Base-by-base conservation (phyloP, 2,797 vertebrate genomes). In the Macropus fuliginosus region DNA sequence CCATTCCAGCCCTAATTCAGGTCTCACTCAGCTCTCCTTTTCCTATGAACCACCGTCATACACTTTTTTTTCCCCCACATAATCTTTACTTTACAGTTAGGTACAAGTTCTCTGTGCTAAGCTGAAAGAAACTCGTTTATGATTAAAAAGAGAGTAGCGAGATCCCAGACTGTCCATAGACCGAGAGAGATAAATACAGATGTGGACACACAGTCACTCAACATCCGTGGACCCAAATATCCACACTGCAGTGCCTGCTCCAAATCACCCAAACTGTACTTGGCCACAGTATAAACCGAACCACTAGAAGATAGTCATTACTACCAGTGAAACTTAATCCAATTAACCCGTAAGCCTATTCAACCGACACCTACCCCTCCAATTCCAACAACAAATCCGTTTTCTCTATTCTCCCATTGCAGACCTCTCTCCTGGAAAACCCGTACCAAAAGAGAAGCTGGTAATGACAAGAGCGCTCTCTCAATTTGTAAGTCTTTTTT, bases 281-380 rank as follows among this genome's bases (percentile, higher is more conserved):
- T 91, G 54, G 52, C 50, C 50, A 91, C 54, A 31, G 90, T 91
- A 16, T 5, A 54, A 55, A 91, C 52, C 12, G 29, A 91, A 54
- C 29, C 54, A 18, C 21, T 81, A 46, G 24, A 87, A 87, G 24
- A 27, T 0, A 27, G 9, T 1, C 74, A 24, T 50, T 21, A 27
- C 1, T 9, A 34, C 81, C 97, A 94, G 93, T 62, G 90, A 34
- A 94, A 93, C 56, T 91, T 91, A 94, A 92, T 56, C 91, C 96
- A 91, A 96, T 97, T 97, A 97, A 98, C 92, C 92, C 92, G 40
- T 10, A 81, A 81, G n/a, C n/a, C 62, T 81, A 81, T 21, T 81
- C n/a, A 24, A 28, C 40, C 74, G 21, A 87, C 0, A 29, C 27
- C 27, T 10, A 9, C 16, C n/a, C 24, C 34, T 97, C 96, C 96